Evolutionary conservation across 2,888 invertebrate species (phyloP), one percentile per base, ranked within the genome.

Genomic region (Epirrita christyi): DNA sequence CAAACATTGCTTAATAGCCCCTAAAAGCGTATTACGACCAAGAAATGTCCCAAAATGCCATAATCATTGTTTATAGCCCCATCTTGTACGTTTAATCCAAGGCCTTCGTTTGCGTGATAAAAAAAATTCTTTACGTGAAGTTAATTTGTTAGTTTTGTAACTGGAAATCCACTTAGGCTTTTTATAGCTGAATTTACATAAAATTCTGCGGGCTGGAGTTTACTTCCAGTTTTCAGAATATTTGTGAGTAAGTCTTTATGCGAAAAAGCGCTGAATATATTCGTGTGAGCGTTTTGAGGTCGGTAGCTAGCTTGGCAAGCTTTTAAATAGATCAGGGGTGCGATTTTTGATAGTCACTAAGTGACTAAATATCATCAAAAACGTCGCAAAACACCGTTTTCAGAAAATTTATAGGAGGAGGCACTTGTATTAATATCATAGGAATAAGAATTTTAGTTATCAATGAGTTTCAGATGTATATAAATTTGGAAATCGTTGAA

Each of bases 41-140:
- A 55, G 53, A 55, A 57, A 49, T 55, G 42, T 55, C 53, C 55
- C 13, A 63, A 61, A 61, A 58, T 49, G 61, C 15, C 50, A 32
- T 48, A 54, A 46, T 11, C 15, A 40, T 56, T 55, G 54, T 64
- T 66, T 61, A 66, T 59, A 7, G 52, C 52, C 60, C n/a, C 52
- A 57, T 59, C 42, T 46, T 15, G 40, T 46, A 47, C 29, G 34
- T 48, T 46, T 42, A 40, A 34, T 28, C 44, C 55, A 58, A 55
- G 59, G 59, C 28, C 47, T 32, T 27, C n/a, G 10, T 42, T 45
- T 37, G 49, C 58, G 54, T 50, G 58, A 58, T 41, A 29, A 37
- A 37, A 37, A 43, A 38, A 13, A n/a, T n/a, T 48, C 14, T 43
- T 55, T 43, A 54, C 28, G 28, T 37, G 15, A 38, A 14, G 47